These are phyloP conservation scores for Drosophila subsilvestris DNA, from an alignment of 2,888 invertebrate species.

Conservation along the genomic window DNA sequence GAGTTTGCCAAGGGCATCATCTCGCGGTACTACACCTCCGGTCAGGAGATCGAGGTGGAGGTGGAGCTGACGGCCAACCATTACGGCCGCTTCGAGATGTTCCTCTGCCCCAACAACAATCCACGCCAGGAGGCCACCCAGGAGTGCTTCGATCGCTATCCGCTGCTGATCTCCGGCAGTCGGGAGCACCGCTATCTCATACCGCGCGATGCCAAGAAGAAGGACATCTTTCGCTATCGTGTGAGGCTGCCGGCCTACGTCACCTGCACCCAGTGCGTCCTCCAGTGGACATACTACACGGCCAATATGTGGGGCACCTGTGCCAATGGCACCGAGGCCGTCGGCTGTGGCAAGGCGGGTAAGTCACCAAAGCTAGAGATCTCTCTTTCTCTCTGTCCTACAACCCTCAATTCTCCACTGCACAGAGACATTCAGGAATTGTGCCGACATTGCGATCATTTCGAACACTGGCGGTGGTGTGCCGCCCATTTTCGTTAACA, in stretches of 20 bases:
- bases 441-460: constrained; percentile 93
- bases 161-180: constrained; percentile 90
- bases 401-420: not conserved
- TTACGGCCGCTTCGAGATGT: constrained; percentile 93
- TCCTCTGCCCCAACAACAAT: constrained; percentile 94
- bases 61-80: constrained; percentile 96
- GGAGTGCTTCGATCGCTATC: constrained; percentile 92
- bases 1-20: constrained; percentile 94
- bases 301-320: constrained; percentile 96
- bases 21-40: constrained; percentile 91
- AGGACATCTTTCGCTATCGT: constrained; percentile 88
- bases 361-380: constrained; percentile 10
- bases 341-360: constrained; percentile 93
- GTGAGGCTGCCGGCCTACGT: constrained; percentile 92
- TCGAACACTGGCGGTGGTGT: constrained; percentile 91
- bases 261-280: constrained; percentile 94
- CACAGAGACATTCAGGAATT: constrained; percentile 93
- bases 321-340: constrained; percentile 92
- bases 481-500: constrained; percentile 88
- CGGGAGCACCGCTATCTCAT: constrained; percentile 89
- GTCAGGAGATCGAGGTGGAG: constrained; percentile 94
- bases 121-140: constrained; percentile 90
- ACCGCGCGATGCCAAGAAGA: constrained; percentile 89
- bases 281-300: constrained; percentile 97
- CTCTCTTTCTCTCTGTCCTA: not conserved